Evolutionary conservation across 2,888 invertebrate genomes (phyloP).

Genomic region (Hedychridium roseum): DNA sequence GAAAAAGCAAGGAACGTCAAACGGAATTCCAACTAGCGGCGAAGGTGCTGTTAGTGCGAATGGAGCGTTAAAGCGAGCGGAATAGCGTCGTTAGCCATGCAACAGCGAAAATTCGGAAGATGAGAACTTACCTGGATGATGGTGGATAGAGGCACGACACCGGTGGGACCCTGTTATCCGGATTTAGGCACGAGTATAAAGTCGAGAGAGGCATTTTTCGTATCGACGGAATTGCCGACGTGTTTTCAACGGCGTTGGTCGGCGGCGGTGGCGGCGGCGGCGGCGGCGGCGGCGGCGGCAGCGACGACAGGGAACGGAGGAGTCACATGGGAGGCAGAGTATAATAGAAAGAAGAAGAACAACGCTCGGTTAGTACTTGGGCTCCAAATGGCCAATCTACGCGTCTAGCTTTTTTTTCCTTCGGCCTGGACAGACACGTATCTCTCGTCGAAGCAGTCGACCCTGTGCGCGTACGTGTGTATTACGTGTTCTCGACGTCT

Average conservation of each 20-base stretch:
- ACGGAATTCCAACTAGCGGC: conserved; percentile 10
- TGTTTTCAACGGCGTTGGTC: conserved; percentile 4
- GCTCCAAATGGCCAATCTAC: not conserved
- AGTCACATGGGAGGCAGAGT: conserved; percentile 49
- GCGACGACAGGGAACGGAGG: conserved; percentile 34
- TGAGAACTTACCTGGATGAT: conserved; percentile 57
- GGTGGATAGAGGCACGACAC: conserved; percentile 48
- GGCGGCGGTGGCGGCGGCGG: not conserved
- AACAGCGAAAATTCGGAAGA: conserved; percentile 2
- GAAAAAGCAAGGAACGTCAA: conserved; percentile 13
- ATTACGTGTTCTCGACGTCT: too few species aligned
- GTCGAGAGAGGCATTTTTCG: conserved; percentile 20
- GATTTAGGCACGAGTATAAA: conserved; percentile 23
- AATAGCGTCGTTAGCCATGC: conserved; percentile 20
- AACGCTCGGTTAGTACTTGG: conserved; percentile 46
- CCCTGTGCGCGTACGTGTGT: too few species aligned
- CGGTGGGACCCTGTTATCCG: conserved; percentile 38
- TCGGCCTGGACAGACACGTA: not conserved
- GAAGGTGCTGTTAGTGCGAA: conserved; percentile 5
- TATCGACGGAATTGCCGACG: conserved; percentile 9
- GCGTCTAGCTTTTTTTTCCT: not conserved
- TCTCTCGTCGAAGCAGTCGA: conserved; percentile 5
- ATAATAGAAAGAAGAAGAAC: conserved; percentile 54
- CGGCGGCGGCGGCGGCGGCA: not conserved
- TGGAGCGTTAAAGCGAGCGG: conserved; percentile 15